These are phyloP conservation scores for Boleophthalmus pectinirostris DNA, from an alignment of 2,113 vertebrate genomes.

Conservation along the genomic window DNA sequence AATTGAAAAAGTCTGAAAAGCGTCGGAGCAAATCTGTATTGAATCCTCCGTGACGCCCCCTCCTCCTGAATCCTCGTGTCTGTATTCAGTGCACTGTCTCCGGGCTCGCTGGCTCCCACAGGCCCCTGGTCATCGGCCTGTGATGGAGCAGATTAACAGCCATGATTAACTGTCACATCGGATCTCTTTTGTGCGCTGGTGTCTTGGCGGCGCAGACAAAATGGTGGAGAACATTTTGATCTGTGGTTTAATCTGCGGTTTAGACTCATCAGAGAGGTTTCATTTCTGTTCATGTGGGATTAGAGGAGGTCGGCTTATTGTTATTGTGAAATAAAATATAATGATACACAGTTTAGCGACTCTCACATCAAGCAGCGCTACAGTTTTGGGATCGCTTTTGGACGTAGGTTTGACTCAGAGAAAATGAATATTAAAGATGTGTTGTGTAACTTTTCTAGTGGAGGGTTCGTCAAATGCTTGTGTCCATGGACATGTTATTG, in stretches of 20 bases:
- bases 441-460: no score
- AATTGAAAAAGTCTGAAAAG: conserved; percentile 17
- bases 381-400: no score
- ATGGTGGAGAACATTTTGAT: conserved; percentile 35
- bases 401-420: no score
- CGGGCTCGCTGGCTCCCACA: conserved; percentile 61
- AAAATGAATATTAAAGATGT: no score
- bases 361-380: no score
- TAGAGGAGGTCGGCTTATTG: no score
- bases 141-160: conserved; percentile 71
- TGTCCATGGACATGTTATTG: no score
- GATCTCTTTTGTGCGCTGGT: conserved; percentile 52
- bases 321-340: no score
- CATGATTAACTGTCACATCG: conserved; percentile 71
- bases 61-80: conserved; percentile 55
- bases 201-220: not conserved
- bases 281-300: conserved; percentile 50
- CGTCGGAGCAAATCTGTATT: conserved; percentile 52
- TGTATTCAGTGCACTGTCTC: conserved; percentile 61
- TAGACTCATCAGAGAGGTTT: conserved; percentile 50
- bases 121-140: conserved; percentile 53
- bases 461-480: no score
- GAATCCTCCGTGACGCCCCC: conserved; percentile 44
- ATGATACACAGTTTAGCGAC: no score
- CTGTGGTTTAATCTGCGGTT: conserved; percentile 46